Percentiles rank a stretch among this genome's conserved stretches.
Conservation (phyloP, 1,140 invertebrate genomes). For the Drosophila ironensis region DNA sequence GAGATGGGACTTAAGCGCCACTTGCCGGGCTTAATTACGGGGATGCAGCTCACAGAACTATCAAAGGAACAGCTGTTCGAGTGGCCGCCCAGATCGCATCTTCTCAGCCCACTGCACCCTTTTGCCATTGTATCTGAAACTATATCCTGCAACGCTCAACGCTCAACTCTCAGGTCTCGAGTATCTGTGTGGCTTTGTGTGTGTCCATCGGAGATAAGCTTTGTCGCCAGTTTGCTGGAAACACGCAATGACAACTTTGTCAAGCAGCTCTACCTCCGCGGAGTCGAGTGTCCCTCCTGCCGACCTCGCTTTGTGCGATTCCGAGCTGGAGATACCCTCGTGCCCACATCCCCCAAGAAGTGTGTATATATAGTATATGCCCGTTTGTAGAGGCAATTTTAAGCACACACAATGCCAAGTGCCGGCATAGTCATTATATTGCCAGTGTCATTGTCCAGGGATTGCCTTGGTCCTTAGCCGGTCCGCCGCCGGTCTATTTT, state of each 20-base stretch:
- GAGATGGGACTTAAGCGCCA: slow-evolving; percentile 67
- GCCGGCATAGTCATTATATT: slow-evolving; percentile 33
- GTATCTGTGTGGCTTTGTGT: slow-evolving; percentile 55
- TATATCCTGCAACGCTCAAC: no score
- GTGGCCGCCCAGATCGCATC: slow-evolving; percentile 49
- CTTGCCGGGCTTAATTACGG: slow-evolving; percentile 68
- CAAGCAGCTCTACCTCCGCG: slow-evolving; percentile 38
- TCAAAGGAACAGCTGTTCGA: slow-evolving; percentile 57
- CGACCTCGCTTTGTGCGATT: slow-evolving; percentile 46
- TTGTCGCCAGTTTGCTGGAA: slow-evolving; percentile 67
- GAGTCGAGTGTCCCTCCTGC: slow-evolving; percentile 34
- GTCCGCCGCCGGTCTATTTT: slow-evolving; percentile 2
- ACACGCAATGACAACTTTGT: slow-evolving; percentile 73
- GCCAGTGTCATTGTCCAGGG: slow-evolving; percentile 38
- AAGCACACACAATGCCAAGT: slow-evolving; percentile 58
- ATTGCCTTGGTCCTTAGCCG: slow-evolving; percentile 19
- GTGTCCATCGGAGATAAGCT: slow-evolving; percentile 75
- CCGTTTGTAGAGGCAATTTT: slow-evolving; percentile 47
- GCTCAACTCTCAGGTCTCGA: no score
- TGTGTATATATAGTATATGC: not conserved
- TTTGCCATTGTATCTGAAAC: slow-evolving; percentile 32
- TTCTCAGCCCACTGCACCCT: slow-evolving; percentile 11
- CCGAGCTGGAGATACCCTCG: slow-evolving; percentile 24
- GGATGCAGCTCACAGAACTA: slow-evolving; percentile 5
- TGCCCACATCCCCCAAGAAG: not conserved